phyloP scores from a whole-genome alignment of 2,113 vertebrate genomes.

The Ammodytes marinus region DNA sequence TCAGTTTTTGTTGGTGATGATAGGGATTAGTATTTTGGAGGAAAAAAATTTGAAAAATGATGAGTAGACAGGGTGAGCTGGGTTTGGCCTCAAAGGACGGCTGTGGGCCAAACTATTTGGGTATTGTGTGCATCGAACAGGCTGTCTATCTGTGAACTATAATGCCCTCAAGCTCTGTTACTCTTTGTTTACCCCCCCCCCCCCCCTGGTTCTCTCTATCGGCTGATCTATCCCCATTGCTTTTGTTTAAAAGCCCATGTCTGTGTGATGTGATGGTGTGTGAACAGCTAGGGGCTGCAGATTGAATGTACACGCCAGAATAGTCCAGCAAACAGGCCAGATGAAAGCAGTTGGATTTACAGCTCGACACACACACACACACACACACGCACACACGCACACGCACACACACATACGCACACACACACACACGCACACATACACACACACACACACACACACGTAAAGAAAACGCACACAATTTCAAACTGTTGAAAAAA shows the following conservation, averaged over 20 bases:
- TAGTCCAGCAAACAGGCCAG: conserved; percentile 41
- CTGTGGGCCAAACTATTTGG: conserved; percentile 65
- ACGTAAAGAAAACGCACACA: neutral
- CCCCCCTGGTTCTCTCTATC: neutral
- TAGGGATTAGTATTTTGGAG: conserved; percentile 9
- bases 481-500: conserved; percentile 39
- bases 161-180: conserved; percentile 46
- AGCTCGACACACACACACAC: conserved; percentile 12
- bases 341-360: conserved; percentile 26
- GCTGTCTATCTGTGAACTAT: conserved; percentile 60
- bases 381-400: too few relatives aligned
- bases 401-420: too few relatives aligned
- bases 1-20: neutral
- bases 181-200: conserved; percentile 55
- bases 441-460: too few relatives aligned
- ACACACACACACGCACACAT: too few relatives aligned
- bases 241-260: conserved; percentile 58
- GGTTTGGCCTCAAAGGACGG: conserved; percentile 38
- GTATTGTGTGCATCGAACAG: conserved; percentile 47
- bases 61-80: conserved; percentile 62
- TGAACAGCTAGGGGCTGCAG: conserved; percentile 24
- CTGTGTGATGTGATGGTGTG: conserved; percentile 27
- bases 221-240: conserved; percentile 37
- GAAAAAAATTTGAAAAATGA: conserved; percentile 45
- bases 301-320: conserved; percentile 39